Evolutionary conservation across 2,888 invertebrate species (phyloP).

Genomic region (Pollenia amentaria): DNA sequence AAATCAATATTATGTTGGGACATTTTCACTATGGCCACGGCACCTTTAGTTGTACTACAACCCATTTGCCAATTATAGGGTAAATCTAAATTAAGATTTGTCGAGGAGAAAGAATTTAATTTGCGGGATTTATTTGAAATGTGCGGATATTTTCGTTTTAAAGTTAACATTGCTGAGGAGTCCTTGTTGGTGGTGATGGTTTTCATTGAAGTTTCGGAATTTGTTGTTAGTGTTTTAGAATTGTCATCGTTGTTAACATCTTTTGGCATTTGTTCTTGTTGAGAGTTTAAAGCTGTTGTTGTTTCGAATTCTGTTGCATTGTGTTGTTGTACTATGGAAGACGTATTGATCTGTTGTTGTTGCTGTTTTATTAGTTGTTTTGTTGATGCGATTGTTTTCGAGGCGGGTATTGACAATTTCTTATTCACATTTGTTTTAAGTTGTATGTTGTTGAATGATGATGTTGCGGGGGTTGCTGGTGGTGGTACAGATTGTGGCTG

Average conservation of each 20-base stretch:
- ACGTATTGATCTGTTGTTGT: conserved; percentile 70
- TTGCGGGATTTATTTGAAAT: conserved; percentile 71
- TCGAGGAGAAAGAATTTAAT: conserved; percentile 54
- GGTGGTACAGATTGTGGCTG: not conserved
- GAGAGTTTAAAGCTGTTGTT: conserved; percentile 28
- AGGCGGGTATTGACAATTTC: conserved; percentile 55
- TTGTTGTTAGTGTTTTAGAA: conserved; percentile 26
- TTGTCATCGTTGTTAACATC: not conserved
- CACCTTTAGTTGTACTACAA: conserved; percentile 70
- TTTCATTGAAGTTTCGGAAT: conserved; percentile 28
- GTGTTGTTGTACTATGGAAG: conserved; percentile 68
- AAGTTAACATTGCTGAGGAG: conserved; percentile 3
- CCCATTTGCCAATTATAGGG: conserved; percentile 55
- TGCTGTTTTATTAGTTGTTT: conserved; percentile 47
- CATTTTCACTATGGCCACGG: conserved; percentile 73
- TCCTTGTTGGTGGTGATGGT: not conserved
- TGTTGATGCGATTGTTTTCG: conserved; percentile 58
- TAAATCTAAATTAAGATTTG: conserved; percentile 45
- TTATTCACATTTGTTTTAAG: conserved; percentile 51
- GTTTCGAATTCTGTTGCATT: conserved; percentile 19
- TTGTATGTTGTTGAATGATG: conserved; percentile 33
- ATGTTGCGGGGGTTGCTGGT: conserved; percentile 10
- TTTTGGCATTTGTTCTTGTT: conserved; percentile 34
- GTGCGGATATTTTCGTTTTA: conserved; percentile 49
- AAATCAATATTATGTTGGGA: conserved; percentile 67